These are phyloP conservation scores for Epinephelus coioides DNA, from an alignment of 2,797 vertebrate species.

Conservation along the genomic window DNA sequence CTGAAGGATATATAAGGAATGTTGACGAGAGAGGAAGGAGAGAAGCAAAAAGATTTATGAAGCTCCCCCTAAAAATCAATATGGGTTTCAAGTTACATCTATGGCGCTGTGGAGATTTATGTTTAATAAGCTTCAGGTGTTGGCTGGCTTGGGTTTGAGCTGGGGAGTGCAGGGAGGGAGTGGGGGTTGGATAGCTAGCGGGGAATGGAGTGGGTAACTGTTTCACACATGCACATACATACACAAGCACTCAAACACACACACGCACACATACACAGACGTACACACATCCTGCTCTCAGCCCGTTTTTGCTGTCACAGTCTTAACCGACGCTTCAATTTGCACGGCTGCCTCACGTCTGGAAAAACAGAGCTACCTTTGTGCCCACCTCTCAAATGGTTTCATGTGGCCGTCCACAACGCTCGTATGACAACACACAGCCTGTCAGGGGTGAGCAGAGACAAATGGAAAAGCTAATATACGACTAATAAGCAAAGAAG, in stretches of 20 bases:
- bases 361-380: constrained; percentile 86
- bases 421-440: constrained; percentile 67
- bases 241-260: constrained; percentile 26
- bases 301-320: constrained; percentile 77
- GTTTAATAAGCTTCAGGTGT: constrained; percentile 90
- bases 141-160: constrained; percentile 66
- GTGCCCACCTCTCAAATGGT: constrained; percentile 64
- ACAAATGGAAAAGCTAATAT: constrained; percentile 82
- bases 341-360: constrained; percentile 70
- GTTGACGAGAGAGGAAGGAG: constrained; percentile 60
- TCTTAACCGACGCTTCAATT: constrained; percentile 71
- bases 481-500: constrained; percentile 78
- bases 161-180: constrained; percentile 20
- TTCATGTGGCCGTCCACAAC: constrained; percentile 53
- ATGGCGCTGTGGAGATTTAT: constrained; percentile 82
- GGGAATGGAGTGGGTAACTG: constrained; percentile 44
- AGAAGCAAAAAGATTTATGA: constrained; percentile 83
- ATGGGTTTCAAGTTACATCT: constrained; percentile 85
- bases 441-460: constrained; percentile 69
- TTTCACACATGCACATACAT: constrained; percentile 37
- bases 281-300: constrained; percentile 36
- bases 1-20: constrained; percentile 54
- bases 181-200: constrained; percentile 16
- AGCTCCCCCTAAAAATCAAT: constrained; percentile 85
- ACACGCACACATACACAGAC: constrained; percentile 22